These are phyloP conservation scores for Drosophila nigritarsus DNA, from an alignment of 2,888 invertebrate genomes.

Conservation along the genomic window DNA sequence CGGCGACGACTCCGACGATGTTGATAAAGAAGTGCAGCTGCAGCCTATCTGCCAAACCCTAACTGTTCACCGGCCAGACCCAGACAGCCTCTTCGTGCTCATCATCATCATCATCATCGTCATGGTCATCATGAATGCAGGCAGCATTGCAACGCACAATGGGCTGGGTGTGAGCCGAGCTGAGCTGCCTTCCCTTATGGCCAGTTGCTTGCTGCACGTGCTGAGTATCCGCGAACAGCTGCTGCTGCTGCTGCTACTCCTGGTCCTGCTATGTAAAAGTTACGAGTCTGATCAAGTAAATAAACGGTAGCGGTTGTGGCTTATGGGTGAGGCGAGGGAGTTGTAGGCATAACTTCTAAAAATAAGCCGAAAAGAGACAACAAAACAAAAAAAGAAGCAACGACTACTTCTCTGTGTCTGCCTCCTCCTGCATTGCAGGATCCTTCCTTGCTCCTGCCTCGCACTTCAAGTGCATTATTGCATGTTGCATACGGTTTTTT, in stretches of 20 bases:
- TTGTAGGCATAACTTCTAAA: conserved; percentile 72
- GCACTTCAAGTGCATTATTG: conserved; percentile 75
- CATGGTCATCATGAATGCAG: conserved; percentile 33
- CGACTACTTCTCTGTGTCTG: conserved; percentile 56
- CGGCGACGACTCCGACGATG: conserved; percentile 31
- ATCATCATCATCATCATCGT: conserved; percentile 19
- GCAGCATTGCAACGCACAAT: conserved; percentile 55
- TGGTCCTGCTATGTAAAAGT: conserved; percentile 63
- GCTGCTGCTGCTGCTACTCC: conserved; percentile 38
- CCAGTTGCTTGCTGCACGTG: conserved; percentile 79
- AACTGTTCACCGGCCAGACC: conserved; percentile 15
- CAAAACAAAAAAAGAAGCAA: conserved; percentile 80
- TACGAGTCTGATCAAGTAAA: conserved; percentile 72
- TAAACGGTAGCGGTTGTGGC: conserved; percentile 43
- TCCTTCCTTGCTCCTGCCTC: conserved; percentile 32
- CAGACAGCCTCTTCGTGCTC: conserved; percentile 37
- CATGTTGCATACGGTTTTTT: conserved; percentile 60
- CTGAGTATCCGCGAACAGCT: conserved; percentile 76
- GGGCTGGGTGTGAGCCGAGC: conserved; percentile 27
- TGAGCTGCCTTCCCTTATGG: conserved; percentile 30
- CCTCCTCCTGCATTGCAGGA: conserved; percentile 31
- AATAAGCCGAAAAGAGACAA: conserved; percentile 82
- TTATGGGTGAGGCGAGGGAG: conserved; percentile 13
- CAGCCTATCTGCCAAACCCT: conserved; percentile 26
- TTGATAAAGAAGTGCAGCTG: conserved; percentile 63